phyloP scores from a whole-genome alignment of 2,113 vertebrate species.

The Nannobrachium achirus region DNA sequence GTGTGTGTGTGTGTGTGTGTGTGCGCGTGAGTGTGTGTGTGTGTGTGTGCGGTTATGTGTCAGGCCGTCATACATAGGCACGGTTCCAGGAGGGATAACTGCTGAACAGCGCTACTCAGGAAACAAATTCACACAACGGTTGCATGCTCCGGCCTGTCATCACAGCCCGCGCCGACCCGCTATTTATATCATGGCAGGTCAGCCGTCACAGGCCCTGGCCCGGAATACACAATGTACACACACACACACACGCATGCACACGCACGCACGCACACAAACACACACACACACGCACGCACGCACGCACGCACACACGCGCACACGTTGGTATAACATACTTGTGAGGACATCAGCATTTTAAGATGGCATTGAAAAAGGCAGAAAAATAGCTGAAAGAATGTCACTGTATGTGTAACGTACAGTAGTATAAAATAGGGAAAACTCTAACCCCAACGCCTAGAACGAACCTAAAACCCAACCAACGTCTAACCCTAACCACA shows the following conservation, averaged over 20 bases:
- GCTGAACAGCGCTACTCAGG: constrained; percentile 71
- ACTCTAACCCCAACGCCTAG: no score
- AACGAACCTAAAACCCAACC: no score
- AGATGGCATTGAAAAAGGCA: no score
- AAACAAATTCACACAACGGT: constrained; percentile 81
- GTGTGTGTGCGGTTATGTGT: constrained; percentile 52
- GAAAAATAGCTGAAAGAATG: no score
- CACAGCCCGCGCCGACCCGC: constrained; percentile 69
- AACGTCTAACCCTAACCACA: no score
- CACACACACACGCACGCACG: constrained; percentile 61
- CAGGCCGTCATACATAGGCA: constrained; percentile 50
- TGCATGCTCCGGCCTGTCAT: constrained; percentile 79
- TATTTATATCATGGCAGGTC: constrained; percentile 83
- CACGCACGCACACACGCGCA: constrained; percentile 48
- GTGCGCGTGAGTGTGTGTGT: not conserved
- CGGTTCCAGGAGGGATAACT: constrained; percentile 69
- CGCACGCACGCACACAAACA: constrained; percentile 45
- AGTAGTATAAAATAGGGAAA: no score
- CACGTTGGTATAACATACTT: no score
- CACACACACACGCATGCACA: constrained; percentile 34
- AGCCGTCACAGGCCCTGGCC: constrained; percentile 59
- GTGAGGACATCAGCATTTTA: no score
- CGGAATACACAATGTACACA: constrained; percentile 31
- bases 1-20: not conserved
- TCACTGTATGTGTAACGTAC: no score